Conservation (phyloP, 2,113 vertebrate species). For the Benitochromis conjunctus region DNA sequence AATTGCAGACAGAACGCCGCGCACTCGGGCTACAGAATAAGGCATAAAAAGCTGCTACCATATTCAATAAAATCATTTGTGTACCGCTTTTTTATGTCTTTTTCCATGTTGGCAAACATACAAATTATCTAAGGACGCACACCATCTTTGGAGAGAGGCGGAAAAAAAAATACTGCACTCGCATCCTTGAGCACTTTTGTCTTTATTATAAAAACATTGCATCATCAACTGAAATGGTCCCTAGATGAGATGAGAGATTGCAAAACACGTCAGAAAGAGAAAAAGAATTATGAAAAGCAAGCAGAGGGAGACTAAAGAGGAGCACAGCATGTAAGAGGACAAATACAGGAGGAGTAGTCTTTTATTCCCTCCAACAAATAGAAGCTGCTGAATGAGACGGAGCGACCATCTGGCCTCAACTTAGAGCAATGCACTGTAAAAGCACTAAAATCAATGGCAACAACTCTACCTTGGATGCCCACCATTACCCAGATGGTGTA, state of each 20-base stretch:
- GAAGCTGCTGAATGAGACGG: slow-evolving; percentile 60
- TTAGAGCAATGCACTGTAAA: slow-evolving; percentile 64
- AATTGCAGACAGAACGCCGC: not conserved
- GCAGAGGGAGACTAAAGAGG: slow-evolving; percentile 21
- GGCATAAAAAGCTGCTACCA: not conserved
- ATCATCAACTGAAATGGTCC: slow-evolving; percentile 18
- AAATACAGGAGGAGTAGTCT: slow-evolving; percentile 34
- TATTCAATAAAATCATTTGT: not conserved
- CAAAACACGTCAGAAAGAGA: slow-evolving; percentile 4
- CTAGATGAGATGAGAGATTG: slow-evolving; percentile 15
- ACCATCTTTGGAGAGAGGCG: not conserved
- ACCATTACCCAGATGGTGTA: slow-evolving; percentile 76
- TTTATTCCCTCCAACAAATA: slow-evolving; percentile 61
- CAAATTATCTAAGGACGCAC: not conserved
- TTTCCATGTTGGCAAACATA: not conserved
- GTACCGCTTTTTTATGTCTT: not conserved
- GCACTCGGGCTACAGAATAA: not conserved
- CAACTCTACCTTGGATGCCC: slow-evolving; percentile 72
- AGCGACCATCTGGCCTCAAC: slow-evolving; percentile 72
- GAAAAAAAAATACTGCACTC: not conserved
- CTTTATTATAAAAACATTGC: slow-evolving; percentile 13
- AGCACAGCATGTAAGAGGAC: slow-evolving; percentile 38
- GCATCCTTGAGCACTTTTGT: slow-evolving; percentile 12
- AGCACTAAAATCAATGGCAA: slow-evolving; percentile 72
- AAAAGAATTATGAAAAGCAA: not conserved